Percentiles rank a stretch among this genome's conserved stretches.
phyloP scores from a whole-genome alignment of 37 sponge, comb jelly and placozoan species.

The Oopsacas minuta region DNA sequence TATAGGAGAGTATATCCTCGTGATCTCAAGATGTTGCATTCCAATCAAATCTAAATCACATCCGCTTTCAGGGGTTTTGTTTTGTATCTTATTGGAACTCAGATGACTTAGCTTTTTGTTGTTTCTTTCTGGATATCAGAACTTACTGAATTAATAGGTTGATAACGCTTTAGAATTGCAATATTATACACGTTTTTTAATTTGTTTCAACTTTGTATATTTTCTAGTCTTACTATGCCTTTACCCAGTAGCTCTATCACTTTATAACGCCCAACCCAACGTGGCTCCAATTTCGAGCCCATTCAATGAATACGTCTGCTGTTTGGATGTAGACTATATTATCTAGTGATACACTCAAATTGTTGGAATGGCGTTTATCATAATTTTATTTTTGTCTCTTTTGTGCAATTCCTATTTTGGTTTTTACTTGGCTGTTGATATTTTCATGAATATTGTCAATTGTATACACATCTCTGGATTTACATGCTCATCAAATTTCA shows the following conservation, averaged over 20 bases:
- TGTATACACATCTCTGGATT: not conserved
- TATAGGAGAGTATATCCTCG: not conserved
- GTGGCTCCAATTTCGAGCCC: conserved; percentile 15
- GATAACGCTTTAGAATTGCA: not conserved
- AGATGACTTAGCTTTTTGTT: not conserved
- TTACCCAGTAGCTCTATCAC: not conserved
- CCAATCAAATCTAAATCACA: not conserved
- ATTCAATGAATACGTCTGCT: conserved; percentile 10
- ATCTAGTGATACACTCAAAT: not conserved
- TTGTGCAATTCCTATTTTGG: not conserved
- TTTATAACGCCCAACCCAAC: not conserved
- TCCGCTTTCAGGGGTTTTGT: not conserved
- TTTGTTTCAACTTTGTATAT: not conserved
- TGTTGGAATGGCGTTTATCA: not conserved
- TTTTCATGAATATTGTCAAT: not conserved
- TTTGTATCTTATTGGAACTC: not conserved
- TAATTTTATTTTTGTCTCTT: not conserved
- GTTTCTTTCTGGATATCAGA: not conserved
- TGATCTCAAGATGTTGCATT: not conserved
- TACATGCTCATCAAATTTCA: not conserved
- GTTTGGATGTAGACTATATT: not conserved
- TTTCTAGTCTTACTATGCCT: not conserved
- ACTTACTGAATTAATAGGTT: not conserved
- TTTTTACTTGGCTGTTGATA: not conserved
- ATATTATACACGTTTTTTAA: conserved; percentile 13